phyloP scores from a whole-genome alignment of 2,888 invertebrate genomes.

The Drosophila trichaetosa region DNA sequence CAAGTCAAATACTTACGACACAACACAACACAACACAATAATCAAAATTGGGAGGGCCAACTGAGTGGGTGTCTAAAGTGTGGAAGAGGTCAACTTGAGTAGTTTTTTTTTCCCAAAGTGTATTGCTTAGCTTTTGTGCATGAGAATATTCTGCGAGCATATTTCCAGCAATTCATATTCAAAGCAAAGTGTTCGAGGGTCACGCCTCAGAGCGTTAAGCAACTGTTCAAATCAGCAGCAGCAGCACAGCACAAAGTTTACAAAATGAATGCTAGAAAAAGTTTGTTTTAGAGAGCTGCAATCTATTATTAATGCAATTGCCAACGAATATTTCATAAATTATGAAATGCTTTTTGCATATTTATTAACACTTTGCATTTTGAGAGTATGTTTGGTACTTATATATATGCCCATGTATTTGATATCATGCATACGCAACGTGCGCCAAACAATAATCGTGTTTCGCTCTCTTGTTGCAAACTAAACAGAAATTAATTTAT shows the following conservation, averaged over 20 bases:
- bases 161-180: constrained; percentile 33
- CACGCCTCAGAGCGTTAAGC: constrained; percentile 43
- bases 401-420: not conserved
- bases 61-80: not conserved
- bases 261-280: constrained; percentile 20
- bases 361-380: constrained; percentile 48
- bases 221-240: constrained; percentile 34
- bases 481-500: constrained; percentile 62
- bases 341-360: constrained; percentile 47
- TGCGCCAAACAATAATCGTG: constrained; percentile 7
- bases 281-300: constrained; percentile 27
- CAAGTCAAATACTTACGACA: constrained; percentile 46
- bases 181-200: constrained; percentile 32
- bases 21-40: constrained; percentile 22
- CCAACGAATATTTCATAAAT: constrained; percentile 61
- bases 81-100: constrained; percentile 41
- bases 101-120: constrained; percentile 35
- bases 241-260: constrained; percentile 14
- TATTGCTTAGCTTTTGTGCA: constrained; percentile 20
- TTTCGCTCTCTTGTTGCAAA: constrained; percentile 19
- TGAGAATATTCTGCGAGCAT: constrained; percentile 13
- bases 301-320: constrained; percentile 54
- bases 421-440: constrained; percentile 61
- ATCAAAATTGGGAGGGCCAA: constrained; percentile 24
- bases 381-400: constrained; percentile 1